These are phyloP conservation scores for Bos javanicus DNA, from an alignment of 2,113 vertebrate species.

Conservation along the genomic window DNA sequence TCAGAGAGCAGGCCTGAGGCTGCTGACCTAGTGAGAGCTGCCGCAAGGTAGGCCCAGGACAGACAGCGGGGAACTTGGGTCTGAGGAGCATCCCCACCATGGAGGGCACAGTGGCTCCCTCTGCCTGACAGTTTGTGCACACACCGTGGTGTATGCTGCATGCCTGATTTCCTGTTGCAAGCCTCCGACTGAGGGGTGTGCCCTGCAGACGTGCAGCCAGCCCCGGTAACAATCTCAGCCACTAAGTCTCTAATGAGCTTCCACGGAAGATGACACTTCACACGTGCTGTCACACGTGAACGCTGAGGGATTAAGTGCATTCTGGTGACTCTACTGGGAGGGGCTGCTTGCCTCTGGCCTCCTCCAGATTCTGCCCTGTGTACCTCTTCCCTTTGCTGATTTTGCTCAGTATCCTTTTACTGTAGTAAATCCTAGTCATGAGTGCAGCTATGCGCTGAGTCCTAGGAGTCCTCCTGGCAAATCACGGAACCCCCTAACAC, in stretches of 20 bases:
- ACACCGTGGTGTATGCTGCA: background rate
- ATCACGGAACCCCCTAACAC: background rate
- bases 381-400: background rate
- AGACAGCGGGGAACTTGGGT: background rate
- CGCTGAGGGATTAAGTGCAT: background rate
- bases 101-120: background rate
- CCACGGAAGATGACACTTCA: background rate
- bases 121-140: background rate
- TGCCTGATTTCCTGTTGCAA: background rate
- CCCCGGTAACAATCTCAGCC: background rate
- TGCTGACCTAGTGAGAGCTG: background rate
- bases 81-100: background rate
- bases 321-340: background rate
- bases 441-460: background rate
- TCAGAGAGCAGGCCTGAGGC: background rate
- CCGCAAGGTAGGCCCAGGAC: background rate
- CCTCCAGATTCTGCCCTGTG: background rate
- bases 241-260: background rate
- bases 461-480: background rate
- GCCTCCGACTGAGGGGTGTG: background rate
- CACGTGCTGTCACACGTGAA: accelerated
- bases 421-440: background rate
- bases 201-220: background rate
- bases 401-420: background rate
- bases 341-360: background rate